These are phyloP conservation scores for Chloroclystis v-ata DNA, from an alignment of 2,888 invertebrate genomes.

Conservation along the genomic window DNA sequence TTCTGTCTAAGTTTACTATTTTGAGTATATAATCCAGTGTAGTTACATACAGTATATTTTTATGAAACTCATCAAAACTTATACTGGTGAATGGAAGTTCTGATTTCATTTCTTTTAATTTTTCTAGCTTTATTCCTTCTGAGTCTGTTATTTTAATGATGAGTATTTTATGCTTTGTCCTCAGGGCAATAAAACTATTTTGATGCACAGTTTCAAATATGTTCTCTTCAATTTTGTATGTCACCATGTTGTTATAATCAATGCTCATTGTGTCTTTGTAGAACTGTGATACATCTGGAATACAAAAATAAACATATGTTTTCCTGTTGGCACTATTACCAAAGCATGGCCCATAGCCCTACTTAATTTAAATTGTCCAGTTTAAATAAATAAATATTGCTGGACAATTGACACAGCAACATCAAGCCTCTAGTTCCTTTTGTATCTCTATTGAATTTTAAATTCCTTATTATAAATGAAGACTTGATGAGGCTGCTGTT, in stretches of 20 bases:
- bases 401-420: no score
- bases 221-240: constrained; percentile 48
- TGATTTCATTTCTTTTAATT: constrained; percentile 51
- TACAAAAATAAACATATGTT: no score
- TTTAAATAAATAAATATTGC: no score
- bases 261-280: constrained; percentile 39
- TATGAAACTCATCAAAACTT: constrained; percentile 59
- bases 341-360: no score
- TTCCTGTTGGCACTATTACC: no score
- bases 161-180: constrained; percentile 56
- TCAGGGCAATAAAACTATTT: constrained; percentile 52
- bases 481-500: no score
- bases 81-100: constrained; percentile 59
- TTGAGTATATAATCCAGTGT: constrained; percentile 50
- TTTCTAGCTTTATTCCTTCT: constrained; percentile 41
- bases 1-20: constrained; percentile 61
- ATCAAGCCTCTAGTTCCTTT: no score
- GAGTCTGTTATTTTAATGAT: constrained; percentile 47
- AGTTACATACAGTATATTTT: constrained; percentile 59
- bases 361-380: no score
- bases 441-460: no score
- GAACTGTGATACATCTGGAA: constrained; percentile 57
- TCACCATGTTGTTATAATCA: constrained; percentile 35
- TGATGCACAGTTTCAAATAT: constrained; percentile 63
- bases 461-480: no score